Evolutionary conservation across 1,140 invertebrate genomes (phyloP).

Genomic region (Vanessa atalanta): DNA sequence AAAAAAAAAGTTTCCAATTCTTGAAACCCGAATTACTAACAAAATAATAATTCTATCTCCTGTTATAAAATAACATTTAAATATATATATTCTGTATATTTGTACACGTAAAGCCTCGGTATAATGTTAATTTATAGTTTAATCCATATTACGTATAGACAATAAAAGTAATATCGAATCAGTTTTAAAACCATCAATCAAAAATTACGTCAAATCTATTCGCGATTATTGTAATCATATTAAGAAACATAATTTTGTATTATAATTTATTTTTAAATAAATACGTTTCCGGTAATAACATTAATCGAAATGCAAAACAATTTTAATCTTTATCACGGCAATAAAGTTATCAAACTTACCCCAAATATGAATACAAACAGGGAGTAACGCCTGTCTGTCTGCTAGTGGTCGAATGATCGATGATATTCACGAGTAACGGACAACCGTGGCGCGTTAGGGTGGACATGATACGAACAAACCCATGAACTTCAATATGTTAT

Average conservation of each 20-base stretch:
- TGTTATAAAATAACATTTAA: no score
- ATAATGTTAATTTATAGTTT: no score
- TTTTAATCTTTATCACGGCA: constrained; percentile 7
- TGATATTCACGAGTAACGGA: neutral
- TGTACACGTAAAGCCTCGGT: no score
- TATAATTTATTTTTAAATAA: neutral
- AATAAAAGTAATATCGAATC: no score
- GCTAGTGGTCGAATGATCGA: constrained; percentile 31
- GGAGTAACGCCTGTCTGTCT: constrained; percentile 29
- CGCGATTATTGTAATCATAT: no score
- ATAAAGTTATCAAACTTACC: constrained; percentile 27
- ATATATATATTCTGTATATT: no score
- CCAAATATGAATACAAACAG: constrained; percentile 28
- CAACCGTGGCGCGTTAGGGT: constrained; percentile 5
- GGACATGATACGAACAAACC: neutral
- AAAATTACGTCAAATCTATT: no score
- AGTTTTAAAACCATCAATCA: no score
- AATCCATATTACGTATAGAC: no score
- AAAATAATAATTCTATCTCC: no score
- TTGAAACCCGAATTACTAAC: no score
- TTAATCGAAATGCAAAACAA: constrained; percentile 1
- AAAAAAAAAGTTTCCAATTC: no score
- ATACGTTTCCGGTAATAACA: neutral
- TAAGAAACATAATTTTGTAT: neutral
- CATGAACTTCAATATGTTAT: neutral